These are phyloP conservation scores for Mastomys coucha DNA, from an alignment of 2,113 vertebrate genomes.

Conservation along the genomic window DNA sequence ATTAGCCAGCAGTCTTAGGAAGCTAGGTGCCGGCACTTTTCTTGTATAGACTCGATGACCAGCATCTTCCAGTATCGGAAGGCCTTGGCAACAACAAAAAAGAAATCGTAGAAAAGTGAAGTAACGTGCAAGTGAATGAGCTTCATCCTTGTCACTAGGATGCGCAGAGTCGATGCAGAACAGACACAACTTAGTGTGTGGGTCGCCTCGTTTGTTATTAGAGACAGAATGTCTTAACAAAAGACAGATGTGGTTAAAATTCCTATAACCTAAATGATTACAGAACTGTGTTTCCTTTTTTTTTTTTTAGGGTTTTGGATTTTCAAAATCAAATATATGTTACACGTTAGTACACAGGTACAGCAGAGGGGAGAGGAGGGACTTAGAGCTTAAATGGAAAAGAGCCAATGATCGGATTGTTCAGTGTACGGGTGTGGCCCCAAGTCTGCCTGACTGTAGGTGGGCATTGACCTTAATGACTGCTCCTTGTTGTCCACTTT, in stretches of 20 bases:
- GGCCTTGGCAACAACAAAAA: not conserved
- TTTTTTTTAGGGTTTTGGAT: not conserved
- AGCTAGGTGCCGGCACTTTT: not conserved
- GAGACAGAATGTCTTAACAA: constrained; percentile 13
- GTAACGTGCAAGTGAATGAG: not conserved
- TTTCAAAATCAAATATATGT: constrained; percentile 29
- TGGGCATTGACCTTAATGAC: not conserved
- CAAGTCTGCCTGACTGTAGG: not conserved
- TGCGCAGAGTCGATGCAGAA: not conserved
- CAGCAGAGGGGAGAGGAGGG: accelerated
- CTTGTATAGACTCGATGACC: not conserved
- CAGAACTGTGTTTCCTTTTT: not conserved
- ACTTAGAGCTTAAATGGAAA: not conserved
- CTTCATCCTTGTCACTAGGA: not conserved
- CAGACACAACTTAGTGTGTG: not conserved
- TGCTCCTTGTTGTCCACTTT: not conserved
- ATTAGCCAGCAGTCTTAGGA: not conserved
- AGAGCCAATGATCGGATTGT: not conserved
- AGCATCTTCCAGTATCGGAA: not conserved
- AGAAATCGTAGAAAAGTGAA: not conserved
- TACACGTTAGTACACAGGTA: not conserved
- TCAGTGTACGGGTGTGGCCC: no score
- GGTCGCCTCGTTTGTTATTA: not conserved
- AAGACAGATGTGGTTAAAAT: constrained; percentile 8
- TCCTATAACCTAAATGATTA: not conserved